Conservation (phyloP, 2,888 invertebrate genomes). For the Nomada ruficornis region DNA sequence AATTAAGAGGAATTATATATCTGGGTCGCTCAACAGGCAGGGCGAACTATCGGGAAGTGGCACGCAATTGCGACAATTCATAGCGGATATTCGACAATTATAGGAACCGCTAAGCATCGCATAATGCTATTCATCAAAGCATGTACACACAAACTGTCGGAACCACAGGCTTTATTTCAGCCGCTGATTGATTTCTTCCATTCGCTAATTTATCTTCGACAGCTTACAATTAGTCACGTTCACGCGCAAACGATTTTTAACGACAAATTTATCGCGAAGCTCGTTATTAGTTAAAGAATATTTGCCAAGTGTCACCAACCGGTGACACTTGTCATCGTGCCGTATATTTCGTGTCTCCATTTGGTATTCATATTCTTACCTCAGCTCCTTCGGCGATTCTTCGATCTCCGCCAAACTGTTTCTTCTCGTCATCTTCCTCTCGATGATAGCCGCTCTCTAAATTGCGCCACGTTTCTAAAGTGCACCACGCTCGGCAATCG, state of each 20-base stretch:
- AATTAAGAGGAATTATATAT: constrained; percentile 51
- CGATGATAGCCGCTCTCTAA: too few species aligned
- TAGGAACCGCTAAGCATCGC: constrained; percentile 36
- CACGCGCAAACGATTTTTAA: too few species aligned
- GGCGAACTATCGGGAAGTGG: constrained; percentile 49
- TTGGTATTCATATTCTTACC: constrained; percentile 34
- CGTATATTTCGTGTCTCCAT: background rate
- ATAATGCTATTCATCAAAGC: constrained; percentile 30
- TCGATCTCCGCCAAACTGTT: constrained; percentile 30
- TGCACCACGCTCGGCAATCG: background rate
- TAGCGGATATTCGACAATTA: constrained; percentile 56
- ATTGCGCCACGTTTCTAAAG: background rate
- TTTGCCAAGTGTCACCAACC: too few species aligned
- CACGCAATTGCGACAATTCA: constrained; percentile 58
- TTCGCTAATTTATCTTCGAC: background rate
- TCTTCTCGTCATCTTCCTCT: constrained; percentile 39
- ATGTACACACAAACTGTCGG: background rate
- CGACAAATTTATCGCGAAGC: too few species aligned
- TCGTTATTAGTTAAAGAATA: too few species aligned
- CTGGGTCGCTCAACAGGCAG: constrained; percentile 37
- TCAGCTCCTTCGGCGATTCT: constrained; percentile 32
- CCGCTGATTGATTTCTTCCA: background rate
- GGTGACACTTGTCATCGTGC: too few species aligned
- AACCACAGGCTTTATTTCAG: background rate
- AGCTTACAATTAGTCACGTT: background rate